Evolutionary conservation across 1,140 invertebrate species (phyloP).

Genomic region (Patella vulgata): DNA sequence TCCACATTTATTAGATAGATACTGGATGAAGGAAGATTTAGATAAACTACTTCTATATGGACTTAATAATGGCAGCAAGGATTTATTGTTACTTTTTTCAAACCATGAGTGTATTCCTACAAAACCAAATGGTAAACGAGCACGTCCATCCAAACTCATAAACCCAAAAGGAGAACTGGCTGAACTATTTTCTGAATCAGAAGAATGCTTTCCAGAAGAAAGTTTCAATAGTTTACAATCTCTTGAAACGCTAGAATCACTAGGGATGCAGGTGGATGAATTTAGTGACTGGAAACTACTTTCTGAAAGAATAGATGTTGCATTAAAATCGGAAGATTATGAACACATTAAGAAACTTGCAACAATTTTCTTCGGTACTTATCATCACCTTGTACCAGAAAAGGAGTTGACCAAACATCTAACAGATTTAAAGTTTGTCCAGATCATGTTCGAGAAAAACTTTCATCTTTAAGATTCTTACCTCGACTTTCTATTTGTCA

Average conservation of each 20-base stretch:
- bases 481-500: too few species aligned
- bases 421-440: too few species aligned
- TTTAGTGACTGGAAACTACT: constrained; percentile 23
- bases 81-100: too few species aligned
- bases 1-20: too few species aligned
- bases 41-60: too few species aligned
- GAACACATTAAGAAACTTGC: constrained; percentile 10
- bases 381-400: too few species aligned
- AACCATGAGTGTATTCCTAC: constrained; percentile 26
- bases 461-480: too few species aligned
- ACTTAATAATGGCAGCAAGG: too few species aligned
- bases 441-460: too few species aligned
- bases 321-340: constrained; percentile 1
- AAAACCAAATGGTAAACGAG: constrained; percentile 14
- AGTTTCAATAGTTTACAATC: not conserved
- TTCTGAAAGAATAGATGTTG: constrained; percentile 12
- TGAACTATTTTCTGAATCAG: constrained; percentile 7
- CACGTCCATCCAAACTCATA: constrained; percentile 9
- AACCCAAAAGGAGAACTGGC: too few species aligned
- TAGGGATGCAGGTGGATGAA: constrained; percentile 30
- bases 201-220: constrained; percentile 13
- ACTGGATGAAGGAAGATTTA: too few species aligned
- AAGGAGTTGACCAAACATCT: too few species aligned
- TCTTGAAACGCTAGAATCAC: constrained; percentile 4
- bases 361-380: not conserved